Base-by-base conservation (phyloP, 2,888 invertebrate species). In the Eustalomyia histrio region DNA sequence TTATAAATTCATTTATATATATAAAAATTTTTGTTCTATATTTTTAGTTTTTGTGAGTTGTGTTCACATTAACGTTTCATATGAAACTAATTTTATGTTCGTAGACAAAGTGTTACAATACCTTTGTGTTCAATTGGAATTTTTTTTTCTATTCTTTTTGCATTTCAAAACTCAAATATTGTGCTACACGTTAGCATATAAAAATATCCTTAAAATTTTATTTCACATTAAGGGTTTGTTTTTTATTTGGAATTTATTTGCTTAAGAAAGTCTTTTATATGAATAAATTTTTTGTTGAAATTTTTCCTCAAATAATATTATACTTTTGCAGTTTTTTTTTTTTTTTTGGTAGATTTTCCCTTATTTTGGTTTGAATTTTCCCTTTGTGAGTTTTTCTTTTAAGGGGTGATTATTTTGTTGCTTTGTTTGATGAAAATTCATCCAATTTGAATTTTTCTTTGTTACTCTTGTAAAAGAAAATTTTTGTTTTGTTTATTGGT, bases 21-120 rank as follows among this genome's bases (percentile, higher is more conserved):
- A 33, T 58, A 35, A 47, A 50, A 71, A 74, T 79, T 53, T 47
- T 52, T 61, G 47, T 7, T 29, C 3, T 29, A 29, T 29, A 29
- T 29, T 65, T 78, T 10, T 6, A 29, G 29, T 8, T 6, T 35
- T 57, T 53, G 21, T 74, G 29, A 29, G 76, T 58, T 73, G 74
- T 71, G 61, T 75, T 81, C 89, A 87, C 89, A 88, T 87, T 89
- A 89, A 87, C 89, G 90, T 90, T 89, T 89, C 89, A 86, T 85
- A 84, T 85, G 89, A 90, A 90, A 90, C 90, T 90, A 87, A 90
- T 85, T 85, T 78, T 53, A 24, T 33, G 50, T 75, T 65, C 61
- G 57, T 58, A 61, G 16, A 35, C 17, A 71, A 78, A 75, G 52
- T 67, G 74, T 68, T 78, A 71, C 67, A 81, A 78, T 78, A 81